A percentile compares a stretch with the other conserved stretches of the same genome.
phyloP scores from a whole-genome alignment of 2,797 vertebrate species.

The Steatocranus sp. region DNA sequence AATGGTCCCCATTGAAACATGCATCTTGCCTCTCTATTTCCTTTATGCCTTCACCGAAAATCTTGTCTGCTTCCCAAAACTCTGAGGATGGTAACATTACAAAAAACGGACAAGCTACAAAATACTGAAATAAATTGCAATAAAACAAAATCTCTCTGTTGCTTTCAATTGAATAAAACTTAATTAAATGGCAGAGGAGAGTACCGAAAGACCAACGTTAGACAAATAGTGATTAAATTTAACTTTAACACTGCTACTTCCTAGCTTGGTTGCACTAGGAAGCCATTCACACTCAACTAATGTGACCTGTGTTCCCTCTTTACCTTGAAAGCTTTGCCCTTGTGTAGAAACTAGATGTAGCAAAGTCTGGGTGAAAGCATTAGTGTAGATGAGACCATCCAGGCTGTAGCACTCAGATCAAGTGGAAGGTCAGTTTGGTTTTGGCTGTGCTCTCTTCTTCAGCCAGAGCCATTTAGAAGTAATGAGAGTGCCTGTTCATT shows the following conservation, averaged over 20 bases:
- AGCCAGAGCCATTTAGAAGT: constrained; percentile 42
- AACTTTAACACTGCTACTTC: constrained; percentile 10
- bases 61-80: constrained; percentile 35
- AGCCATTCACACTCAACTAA: constrained; percentile 21
- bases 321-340: constrained; percentile 61
- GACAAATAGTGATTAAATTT: constrained; percentile 2
- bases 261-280: background rate
- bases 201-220: background rate
- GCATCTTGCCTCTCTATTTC: constrained; percentile 40
- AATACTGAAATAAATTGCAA: constrained; percentile 9
- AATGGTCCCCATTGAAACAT: constrained; percentile 53
- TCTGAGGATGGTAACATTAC: background rate
- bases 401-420: constrained; percentile 44
- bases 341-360: constrained; percentile 24
- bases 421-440: constrained; percentile 56
- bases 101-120: background rate
- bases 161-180: background rate
- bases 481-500: constrained; percentile 42
- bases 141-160: background rate
- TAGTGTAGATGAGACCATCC: constrained; percentile 35
- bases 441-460: constrained; percentile 30
- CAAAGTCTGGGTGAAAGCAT: constrained; percentile 43
- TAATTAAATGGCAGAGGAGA: background rate
- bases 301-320: constrained; percentile 48
- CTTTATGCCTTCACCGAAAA: constrained; percentile 30